phyloP scores from a whole-genome alignment of 2,888 invertebrate species.

The Rutpela maculata region DNA sequence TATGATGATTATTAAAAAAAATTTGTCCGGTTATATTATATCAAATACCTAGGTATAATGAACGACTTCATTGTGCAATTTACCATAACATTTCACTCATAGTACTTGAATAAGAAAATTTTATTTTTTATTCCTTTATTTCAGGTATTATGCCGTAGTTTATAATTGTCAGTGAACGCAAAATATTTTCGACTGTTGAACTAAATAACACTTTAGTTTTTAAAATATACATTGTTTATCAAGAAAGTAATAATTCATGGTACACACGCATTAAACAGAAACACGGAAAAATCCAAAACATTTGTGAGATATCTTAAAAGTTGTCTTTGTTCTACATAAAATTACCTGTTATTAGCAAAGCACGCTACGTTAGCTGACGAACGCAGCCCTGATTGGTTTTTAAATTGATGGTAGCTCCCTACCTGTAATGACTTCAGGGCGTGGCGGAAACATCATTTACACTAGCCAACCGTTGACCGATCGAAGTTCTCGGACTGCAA shows the following conservation, averaged over 20 bases:
- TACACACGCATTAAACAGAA: background rate
- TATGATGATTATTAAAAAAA: too few relatives aligned
- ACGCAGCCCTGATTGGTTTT: conserved; percentile 73
- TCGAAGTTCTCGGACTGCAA: conserved; percentile 63
- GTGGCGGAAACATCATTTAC: conserved; percentile 74
- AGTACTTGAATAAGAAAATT: too few relatives aligned
- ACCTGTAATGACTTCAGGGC: conserved; percentile 73
- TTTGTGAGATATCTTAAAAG: conserved; percentile 63
- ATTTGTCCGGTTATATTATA: too few relatives aligned
- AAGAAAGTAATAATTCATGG: background rate
- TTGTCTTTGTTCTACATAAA: conserved; percentile 69
- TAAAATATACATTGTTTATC: background rate
- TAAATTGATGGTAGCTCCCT: conserved; percentile 74
- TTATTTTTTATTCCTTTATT: too few relatives aligned
- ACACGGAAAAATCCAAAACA: conserved; percentile 47
- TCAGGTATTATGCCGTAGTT: too few relatives aligned
- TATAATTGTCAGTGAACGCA: too few relatives aligned
- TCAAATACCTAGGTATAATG: too few relatives aligned
- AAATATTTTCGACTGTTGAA: too few relatives aligned
- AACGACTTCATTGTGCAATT: too few relatives aligned
- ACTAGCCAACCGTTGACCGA: conserved; percentile 73
- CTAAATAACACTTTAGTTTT: too few relatives aligned
- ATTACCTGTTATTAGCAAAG: conserved; percentile 69
- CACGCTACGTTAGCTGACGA: conserved; percentile 70
- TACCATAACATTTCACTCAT: too few relatives aligned